phyloP scores from a whole-genome alignment of 2,888 invertebrate species.

The Ophion ventricosus region DNA sequence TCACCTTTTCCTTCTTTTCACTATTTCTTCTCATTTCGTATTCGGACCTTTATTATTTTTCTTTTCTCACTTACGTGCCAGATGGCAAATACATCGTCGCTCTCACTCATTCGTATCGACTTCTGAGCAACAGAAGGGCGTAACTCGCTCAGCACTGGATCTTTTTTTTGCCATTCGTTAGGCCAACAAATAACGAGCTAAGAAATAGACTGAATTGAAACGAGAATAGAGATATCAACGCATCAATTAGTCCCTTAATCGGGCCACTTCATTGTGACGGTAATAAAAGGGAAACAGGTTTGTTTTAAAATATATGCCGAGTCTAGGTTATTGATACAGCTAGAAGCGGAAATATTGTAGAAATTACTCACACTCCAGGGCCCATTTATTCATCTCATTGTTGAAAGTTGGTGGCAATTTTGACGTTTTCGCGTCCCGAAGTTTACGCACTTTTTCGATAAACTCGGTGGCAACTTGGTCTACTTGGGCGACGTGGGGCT shows the following conservation, averaged over 20 bases:
- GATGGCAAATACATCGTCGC: slow-evolving; percentile 1
- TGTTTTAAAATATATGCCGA: neutral
- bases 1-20: slow-evolving; percentile 29
- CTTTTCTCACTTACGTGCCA: neutral
- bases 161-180: neutral
- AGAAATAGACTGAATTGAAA: neutral
- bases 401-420: slow-evolving; percentile 89
- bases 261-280: neutral
- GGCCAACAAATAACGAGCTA: neutral
- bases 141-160: neutral
- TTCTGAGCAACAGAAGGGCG: neutral
- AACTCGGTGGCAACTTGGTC: slow-evolving; percentile 91
- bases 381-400: slow-evolving; percentile 91
- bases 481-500: slow-evolving; percentile 89
- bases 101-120: neutral
- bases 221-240: neutral
- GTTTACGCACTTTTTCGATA: slow-evolving; percentile 85
- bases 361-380: slow-evolving; percentile 89
- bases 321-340: neutral
- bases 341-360: neutral
- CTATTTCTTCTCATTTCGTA: slow-evolving; percentile 2
- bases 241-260: too few species aligned
- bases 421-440: slow-evolving; percentile 82
- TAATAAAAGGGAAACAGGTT: neutral
- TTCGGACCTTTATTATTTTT: slow-evolving; percentile 16